Conservation (phyloP, 2,797 vertebrate genomes). For the Limosa lapponica region DNA sequence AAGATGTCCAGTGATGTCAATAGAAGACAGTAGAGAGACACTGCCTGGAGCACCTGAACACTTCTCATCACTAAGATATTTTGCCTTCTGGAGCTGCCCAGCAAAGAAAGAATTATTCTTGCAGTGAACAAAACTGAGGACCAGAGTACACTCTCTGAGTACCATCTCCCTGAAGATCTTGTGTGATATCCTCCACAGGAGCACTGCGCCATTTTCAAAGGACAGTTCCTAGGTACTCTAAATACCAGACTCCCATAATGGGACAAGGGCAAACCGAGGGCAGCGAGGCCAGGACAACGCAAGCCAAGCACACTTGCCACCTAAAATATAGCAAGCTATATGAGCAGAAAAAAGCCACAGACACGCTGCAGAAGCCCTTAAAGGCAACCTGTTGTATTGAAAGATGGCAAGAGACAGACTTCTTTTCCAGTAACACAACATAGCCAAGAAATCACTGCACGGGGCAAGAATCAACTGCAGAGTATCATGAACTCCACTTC, state of each 20-base stretch:
- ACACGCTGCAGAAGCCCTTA: neutral
- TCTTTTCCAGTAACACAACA: neutral
- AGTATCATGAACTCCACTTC: neutral
- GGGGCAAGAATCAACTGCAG: neutral
- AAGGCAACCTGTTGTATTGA: neutral
- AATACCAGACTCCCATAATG: neutral
- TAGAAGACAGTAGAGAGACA: neutral
- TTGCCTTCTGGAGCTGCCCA: neutral
- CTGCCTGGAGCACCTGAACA: neutral
- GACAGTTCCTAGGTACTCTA: neutral
- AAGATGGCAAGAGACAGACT: neutral
- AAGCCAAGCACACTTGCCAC: neutral
- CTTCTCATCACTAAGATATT: neutral
- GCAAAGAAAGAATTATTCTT: neutral
- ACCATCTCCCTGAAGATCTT: neutral
- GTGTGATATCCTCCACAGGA: neutral
- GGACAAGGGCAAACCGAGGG: neutral
- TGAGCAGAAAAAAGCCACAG: neutral
- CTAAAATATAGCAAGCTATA: neutral
- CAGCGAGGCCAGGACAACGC: neutral
- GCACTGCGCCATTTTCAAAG: neutral
- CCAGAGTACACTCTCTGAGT: neutral
- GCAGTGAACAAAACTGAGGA: neutral
- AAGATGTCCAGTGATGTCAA: neutral
- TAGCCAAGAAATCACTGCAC: neutral